Evolutionary conservation across 2,113 vertebrate genomes (phyloP).

Genomic region (Poeciliopsis turrubarensis): DNA sequence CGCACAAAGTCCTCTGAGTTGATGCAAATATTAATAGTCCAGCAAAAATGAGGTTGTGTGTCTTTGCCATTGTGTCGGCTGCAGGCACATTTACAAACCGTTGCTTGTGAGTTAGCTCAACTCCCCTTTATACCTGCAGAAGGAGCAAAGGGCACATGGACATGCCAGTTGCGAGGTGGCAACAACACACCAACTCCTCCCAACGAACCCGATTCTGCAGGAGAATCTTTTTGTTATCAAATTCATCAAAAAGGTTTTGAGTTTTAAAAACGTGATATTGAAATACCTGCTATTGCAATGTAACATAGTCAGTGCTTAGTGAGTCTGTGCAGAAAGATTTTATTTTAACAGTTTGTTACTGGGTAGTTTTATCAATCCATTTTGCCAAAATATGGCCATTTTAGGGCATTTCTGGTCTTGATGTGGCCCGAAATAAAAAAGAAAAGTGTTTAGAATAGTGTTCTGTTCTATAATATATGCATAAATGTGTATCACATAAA

Average conservation of each 20-base stretch:
- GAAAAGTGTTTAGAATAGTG: no score
- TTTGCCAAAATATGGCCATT: no score
- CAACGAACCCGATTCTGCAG: no score
- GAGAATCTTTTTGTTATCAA: no score
- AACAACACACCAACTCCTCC: no score
- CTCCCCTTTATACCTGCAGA: conserved; percentile 51
- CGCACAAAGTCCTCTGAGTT: conserved; percentile 34
- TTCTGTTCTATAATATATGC: not conserved
- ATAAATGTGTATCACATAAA: no score
- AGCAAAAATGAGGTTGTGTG: conserved; percentile 4
- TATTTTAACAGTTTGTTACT: not conserved
- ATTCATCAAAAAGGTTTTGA: no score
- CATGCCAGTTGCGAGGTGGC: not conserved
- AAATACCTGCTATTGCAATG: not conserved
- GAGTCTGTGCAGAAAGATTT: not conserved
- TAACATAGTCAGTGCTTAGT: not conserved
- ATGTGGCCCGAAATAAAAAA: no score
- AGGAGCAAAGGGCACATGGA: conserved; percentile 66
- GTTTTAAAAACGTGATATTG: no score
- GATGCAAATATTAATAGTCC: conserved; percentile 70
- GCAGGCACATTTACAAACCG: not conserved
- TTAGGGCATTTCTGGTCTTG: no score
- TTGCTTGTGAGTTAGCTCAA: not conserved
- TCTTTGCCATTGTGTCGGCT: conserved; percentile 57
- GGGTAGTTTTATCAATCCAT: no score